Conservation (phyloP, 2,888 invertebrate species). For the Brenthis hecate region DNA sequence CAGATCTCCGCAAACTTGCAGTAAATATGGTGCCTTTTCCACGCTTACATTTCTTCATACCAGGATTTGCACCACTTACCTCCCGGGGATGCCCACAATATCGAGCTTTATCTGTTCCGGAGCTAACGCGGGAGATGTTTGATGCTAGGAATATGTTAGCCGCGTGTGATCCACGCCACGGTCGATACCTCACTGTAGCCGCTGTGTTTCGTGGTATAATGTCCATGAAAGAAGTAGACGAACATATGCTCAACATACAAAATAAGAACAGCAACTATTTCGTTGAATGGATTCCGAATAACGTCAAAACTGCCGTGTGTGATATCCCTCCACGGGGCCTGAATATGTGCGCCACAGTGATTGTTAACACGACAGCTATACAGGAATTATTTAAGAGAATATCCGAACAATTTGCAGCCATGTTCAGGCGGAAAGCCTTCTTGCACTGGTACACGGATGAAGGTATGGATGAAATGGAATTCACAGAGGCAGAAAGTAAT, state of each 20-base stretch:
- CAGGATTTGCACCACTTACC: conserved; percentile 18
- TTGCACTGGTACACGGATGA: conserved; percentile 97
- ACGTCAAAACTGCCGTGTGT: conserved; percentile 20
- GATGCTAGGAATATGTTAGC: conserved; percentile 18
- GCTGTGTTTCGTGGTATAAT: conserved; percentile 16
- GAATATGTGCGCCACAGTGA: conserved; percentile 96
- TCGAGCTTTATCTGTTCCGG: conserved; percentile 16
- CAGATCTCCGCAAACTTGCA: conserved; percentile 17
- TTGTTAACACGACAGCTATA: conserved; percentile 95
- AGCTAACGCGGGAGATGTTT: conserved; percentile 14
- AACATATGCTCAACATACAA: conserved; percentile 21
- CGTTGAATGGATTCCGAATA: conserved; percentile 19
- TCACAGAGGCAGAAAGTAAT: conserved; percentile 97
- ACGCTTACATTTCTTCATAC: conserved; percentile 20
- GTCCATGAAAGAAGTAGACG: conserved; percentile 21
- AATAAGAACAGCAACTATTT: conserved; percentile 77
- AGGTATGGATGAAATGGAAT: conserved; percentile 95
- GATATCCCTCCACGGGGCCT: conserved; percentile 92
- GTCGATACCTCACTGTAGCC: conserved; percentile 14
- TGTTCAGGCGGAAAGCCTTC: conserved; percentile 97
- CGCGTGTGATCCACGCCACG: conserved; percentile 16
- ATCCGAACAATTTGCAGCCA: conserved; percentile 95
- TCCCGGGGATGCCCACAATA: conserved; percentile 15
- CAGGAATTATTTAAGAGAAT: conserved; percentile 95
- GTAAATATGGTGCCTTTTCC: conserved; percentile 20